These are phyloP conservation scores for Allygus modestus DNA, from an alignment of 2,888 invertebrate genomes.

Conservation along the genomic window DNA sequence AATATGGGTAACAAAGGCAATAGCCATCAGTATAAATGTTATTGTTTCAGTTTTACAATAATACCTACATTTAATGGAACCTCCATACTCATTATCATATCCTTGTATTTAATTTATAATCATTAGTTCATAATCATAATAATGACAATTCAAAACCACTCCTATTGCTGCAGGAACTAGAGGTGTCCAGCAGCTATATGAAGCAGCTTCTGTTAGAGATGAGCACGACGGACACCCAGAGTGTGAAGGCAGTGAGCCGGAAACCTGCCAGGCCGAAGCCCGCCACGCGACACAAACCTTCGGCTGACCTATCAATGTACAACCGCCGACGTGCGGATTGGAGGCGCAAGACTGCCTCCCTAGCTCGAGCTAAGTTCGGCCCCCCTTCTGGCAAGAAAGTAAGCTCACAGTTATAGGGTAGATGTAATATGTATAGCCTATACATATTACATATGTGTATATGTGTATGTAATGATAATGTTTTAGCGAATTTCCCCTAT, in stretches of 20 bases:
- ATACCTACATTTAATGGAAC: no score
- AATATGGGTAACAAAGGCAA: no score
- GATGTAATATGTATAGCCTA: no score
- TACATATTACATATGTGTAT: no score
- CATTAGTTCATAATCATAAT: no score
- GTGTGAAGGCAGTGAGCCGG: not conserved
- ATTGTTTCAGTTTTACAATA: no score
- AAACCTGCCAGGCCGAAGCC: not conserved
- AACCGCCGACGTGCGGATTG: conserved; percentile 19
- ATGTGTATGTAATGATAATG: no score
- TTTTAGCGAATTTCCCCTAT: no score
- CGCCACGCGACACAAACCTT: conserved; percentile 14
- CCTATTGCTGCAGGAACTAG: conserved; percentile 41
- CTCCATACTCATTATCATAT: no score
- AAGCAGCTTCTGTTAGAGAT: conserved; percentile 37
- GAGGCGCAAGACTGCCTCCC: conserved; percentile 1
- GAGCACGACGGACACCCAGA: conserved; percentile 38
- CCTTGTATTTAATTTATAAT: no score
- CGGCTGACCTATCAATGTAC: conserved; percentile 52
- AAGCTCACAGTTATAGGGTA: not conserved
- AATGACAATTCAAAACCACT: no score
- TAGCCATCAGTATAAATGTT: no score
- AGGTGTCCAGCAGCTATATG: conserved; percentile 45
- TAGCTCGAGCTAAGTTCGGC: conserved; percentile 28
- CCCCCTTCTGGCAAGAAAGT: conserved; percentile 29